Evolutionary conservation across 2,888 invertebrate genomes (phyloP), one percentile per base, ranked within the genome.

Genomic region (Lysandra bellargus): DNA sequence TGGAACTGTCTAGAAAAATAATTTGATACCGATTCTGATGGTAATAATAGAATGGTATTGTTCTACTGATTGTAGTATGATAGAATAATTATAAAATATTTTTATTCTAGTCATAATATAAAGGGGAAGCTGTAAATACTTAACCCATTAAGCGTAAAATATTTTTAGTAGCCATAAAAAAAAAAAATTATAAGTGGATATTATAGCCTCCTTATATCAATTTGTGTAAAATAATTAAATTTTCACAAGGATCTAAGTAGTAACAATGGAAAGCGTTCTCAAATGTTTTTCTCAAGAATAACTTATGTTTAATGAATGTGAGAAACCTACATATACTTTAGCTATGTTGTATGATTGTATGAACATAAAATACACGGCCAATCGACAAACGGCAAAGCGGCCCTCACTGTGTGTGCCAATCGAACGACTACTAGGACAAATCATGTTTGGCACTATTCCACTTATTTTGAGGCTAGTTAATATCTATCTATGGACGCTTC

Each of bases 261-360:
- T 33, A 14, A 69, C 69, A 69, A 69, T 69, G 33, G 33, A 64
- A 64, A 64, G 64, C 64, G 30, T 61, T 23, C 17, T 61, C 64
- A 69, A 12, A 69, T 69, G 14, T 69, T 33, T 69, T 69, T 69
- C 69, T 69, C 69, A 69, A 37, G 69, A 69, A 69, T 69, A 69
- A 69, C 69, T 69, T 69, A 69, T 69, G 33, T 69, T 69, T 69
- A 69, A 69, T 69, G 69, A 69, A 69, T 69, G 33, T 69, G 69
- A 33, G 69, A 69, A 69, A 57, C 17, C 53, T 57, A 57, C 57
- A 30, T 33, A 76, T 53, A n/a, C 7, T 23, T 77, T 64, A 61
- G 23, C 5, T 61, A 64, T 64, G 7, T 64, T 64, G 30, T 49
- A 57, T 17, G 57, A 17, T 69, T 69, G 37, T 69, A 69, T 69